Evolutionary conservation across 1,140 invertebrate species (phyloP).

Genomic region (Caenorhabditis briggsae): DNA sequence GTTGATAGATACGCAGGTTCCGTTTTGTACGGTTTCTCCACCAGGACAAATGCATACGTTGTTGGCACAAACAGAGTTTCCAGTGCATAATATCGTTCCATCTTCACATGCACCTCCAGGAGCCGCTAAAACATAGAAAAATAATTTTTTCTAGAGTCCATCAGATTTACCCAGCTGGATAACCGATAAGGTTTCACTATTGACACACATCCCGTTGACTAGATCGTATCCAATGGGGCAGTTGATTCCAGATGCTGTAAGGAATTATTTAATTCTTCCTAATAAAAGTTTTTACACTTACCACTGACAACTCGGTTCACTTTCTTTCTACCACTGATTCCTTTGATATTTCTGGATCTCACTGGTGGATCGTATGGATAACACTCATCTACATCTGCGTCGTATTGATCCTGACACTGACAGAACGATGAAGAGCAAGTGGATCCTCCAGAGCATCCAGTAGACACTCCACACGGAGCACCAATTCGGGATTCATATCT

Average conservation of each 20-base stretch:
- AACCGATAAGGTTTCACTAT: conserved; percentile 46
- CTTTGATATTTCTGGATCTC: conserved; percentile 19
- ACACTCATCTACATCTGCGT: conserved; percentile 22
- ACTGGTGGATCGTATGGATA: conserved; percentile 20
- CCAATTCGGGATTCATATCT: conserved; percentile 39
- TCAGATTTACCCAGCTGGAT: background rate
- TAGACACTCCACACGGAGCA: background rate
- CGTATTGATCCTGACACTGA: conserved; percentile 37
- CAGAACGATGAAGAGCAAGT: conserved; percentile 26
- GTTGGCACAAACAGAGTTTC: conserved; percentile 66
- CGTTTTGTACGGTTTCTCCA: conserved; percentile 62
- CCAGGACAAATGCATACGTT: conserved; percentile 64
- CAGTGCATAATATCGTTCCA: conserved; percentile 58
- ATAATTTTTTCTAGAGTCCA: background rate
- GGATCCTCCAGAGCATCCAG: background rate
- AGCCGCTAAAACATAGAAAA: conserved; percentile 54
- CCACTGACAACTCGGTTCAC: conserved; percentile 47
- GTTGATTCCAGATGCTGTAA: conserved; percentile 14
- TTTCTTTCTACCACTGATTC: background rate
- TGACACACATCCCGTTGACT: conserved; percentile 50
- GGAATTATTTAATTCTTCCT: background rate
- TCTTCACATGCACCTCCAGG: conserved; percentile 65
- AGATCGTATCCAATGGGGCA: conserved; percentile 31
- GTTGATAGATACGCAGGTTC: conserved; percentile 58
- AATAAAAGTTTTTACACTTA: background rate